Percentiles rank a stretch among this genome's conserved stretches.
Conservation (phyloP, 1,140 invertebrate species). For the Conus betulinus region DNA sequence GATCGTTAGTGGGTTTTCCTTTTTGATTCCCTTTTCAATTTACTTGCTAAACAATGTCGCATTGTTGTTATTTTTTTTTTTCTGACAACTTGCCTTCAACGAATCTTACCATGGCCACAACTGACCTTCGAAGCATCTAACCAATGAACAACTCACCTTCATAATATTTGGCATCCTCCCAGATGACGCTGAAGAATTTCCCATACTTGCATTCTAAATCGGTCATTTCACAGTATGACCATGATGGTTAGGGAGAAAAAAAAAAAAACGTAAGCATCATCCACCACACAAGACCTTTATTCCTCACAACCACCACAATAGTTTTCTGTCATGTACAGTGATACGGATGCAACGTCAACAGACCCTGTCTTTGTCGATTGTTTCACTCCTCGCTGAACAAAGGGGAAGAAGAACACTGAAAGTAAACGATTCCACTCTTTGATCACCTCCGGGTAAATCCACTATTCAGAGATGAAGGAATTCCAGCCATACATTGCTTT, state of each 20-base stretch:
- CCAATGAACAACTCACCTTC: not conserved
- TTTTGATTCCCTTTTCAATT: too few relatives aligned
- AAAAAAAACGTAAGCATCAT: not conserved
- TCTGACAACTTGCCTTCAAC: too few relatives aligned
- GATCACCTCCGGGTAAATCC: not conserved
- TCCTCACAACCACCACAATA: not conserved
- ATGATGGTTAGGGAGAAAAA: not conserved
- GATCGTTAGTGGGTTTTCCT: too few relatives aligned
- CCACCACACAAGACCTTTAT: not conserved
- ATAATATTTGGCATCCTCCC: constrained; percentile 33
- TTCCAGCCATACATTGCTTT: too few relatives aligned
- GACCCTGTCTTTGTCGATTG: not conserved
- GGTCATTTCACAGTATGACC: constrained; percentile 25
- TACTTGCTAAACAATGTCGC: too few relatives aligned
- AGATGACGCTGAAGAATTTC: constrained; percentile 35
- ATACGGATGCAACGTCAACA: not conserved
- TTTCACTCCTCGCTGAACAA: not conserved
- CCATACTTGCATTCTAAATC: constrained; percentile 37
- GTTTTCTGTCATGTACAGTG: not conserved
- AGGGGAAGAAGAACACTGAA: not conserved
- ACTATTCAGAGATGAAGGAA: too few relatives aligned
- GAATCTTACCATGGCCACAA: too few relatives aligned
- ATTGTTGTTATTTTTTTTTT: too few relatives aligned
- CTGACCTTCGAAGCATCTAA: too few relatives aligned
- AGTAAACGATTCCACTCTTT: not conserved